These are phyloP conservation scores for Scelioninae gen. 2 DNA, from an alignment of 2,888 invertebrate species.

Conservation along the genomic window DNA sequence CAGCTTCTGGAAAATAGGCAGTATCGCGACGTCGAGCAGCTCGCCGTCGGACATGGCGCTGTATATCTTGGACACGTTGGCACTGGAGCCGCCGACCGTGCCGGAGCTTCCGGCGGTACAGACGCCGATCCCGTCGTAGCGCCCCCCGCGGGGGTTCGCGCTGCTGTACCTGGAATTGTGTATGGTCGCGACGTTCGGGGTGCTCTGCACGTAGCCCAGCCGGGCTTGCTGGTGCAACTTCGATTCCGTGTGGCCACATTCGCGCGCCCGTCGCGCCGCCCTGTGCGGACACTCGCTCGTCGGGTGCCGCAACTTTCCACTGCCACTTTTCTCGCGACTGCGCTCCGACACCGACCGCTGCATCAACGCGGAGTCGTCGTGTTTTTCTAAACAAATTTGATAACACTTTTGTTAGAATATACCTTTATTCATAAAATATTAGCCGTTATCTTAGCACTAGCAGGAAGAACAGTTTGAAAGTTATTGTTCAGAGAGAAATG, in stretches of 20 bases:
- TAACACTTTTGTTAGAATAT: constrained; percentile 2
- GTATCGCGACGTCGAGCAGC: constrained; percentile 88
- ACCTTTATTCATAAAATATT: too few species aligned
- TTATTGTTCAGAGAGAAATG: too few species aligned
- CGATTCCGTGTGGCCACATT: constrained; percentile 69
- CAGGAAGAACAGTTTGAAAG: too few species aligned
- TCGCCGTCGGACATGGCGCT: constrained; percentile 90
- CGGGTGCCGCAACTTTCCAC: constrained; percentile 63
- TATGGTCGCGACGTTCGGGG: constrained; percentile 79
- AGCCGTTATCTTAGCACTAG: too few species aligned
- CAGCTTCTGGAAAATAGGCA: constrained; percentile 95
- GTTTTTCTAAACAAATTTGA: constrained; percentile 67
- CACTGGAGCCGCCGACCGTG: constrained; percentile 67
- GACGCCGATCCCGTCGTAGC: constrained; percentile 56
- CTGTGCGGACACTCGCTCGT: constrained; percentile 71
- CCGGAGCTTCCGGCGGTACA: constrained; percentile 62
- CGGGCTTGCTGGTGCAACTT: constrained; percentile 72
- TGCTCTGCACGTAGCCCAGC: constrained; percentile 78
- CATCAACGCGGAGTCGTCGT: constrained; percentile 73
- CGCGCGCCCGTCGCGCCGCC: constrained; percentile 65
- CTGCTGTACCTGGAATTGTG: constrained; percentile 77
- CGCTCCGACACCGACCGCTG: constrained; percentile 76
- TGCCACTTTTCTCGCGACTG: constrained; percentile 74
- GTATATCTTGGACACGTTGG: constrained; percentile 78
- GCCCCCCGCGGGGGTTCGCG: constrained; percentile 75